Conservation (phyloP, 2,113 vertebrate species). For the Notarius quadriscutis region DNA sequence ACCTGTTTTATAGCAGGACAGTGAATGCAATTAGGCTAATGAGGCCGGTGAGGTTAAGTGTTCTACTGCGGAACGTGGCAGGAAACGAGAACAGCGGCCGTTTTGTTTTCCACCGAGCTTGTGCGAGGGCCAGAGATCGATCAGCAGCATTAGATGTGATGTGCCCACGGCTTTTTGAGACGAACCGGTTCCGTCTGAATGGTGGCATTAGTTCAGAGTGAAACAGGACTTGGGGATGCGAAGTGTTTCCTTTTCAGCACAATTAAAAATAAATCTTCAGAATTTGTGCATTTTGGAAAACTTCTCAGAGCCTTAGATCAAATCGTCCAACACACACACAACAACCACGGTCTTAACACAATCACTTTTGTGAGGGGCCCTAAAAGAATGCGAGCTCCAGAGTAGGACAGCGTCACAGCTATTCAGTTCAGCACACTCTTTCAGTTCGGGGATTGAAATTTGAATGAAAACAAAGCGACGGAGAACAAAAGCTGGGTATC, state of each 20-base stretch:
- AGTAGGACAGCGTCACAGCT: conserved; percentile 28
- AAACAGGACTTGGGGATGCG: background rate
- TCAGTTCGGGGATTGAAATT: conserved; percentile 32
- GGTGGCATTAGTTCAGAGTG: background rate
- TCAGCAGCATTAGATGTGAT: conserved; percentile 37
- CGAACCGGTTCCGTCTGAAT: background rate
- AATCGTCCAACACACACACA: background rate
- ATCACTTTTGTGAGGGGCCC: conserved; percentile 17
- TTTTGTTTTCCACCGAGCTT: conserved; percentile 32
- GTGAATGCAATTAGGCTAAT: conserved; percentile 48
- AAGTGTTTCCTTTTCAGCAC: background rate
- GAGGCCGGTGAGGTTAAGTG: conserved; percentile 47
- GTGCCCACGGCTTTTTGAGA: background rate
- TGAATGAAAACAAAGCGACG: conserved; percentile 13
- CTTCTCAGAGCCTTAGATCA: background rate
- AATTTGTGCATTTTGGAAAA: background rate
- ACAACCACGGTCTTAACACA: conserved; percentile 24
- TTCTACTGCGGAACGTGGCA: conserved; percentile 37
- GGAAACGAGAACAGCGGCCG: conserved; percentile 42
- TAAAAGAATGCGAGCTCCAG: conserved; percentile 36
- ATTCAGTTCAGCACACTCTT: conserved; percentile 36
- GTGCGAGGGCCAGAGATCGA: conserved; percentile 35
- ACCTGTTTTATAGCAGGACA: conserved; percentile 47
- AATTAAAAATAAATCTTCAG: background rate
- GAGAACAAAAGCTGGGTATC: conserved; percentile 34